Percentiles rank a stretch among this genome's conserved stretches.
Conservation (phyloP, 2,888 invertebrate genomes). For the Cotesia congregata region DNA sequence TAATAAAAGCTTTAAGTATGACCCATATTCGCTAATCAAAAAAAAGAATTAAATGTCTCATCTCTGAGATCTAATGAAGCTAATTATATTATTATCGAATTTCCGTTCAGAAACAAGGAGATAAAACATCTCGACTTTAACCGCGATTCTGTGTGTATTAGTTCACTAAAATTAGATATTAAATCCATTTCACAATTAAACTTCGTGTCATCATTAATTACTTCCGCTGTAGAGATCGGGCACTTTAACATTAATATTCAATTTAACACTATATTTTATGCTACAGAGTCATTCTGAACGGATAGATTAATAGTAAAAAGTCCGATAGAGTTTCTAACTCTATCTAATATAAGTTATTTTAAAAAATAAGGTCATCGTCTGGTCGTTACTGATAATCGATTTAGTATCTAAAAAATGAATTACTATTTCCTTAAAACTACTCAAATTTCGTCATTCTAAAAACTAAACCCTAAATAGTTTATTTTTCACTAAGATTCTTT, state of each 20-base stretch:
- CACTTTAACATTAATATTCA: neutral
- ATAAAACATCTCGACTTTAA: neutral
- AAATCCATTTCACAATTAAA: neutral
- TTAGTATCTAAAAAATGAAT: constrained; percentile 1
- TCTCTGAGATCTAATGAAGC: neutral
- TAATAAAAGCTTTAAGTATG: too few species aligned
- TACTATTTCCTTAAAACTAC: neutral
- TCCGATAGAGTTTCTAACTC: too few species aligned
- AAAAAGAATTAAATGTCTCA: neutral
- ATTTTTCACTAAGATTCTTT: too few species aligned
- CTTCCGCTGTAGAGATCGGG: constrained; percentile 9
- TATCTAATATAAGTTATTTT: constrained; percentile 7
- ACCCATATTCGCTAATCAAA: neutral
- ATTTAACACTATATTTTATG: constrained; percentile 4
- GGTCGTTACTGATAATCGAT: constrained; percentile 12
- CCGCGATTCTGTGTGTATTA: neutral
- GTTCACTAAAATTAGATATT: neutral
- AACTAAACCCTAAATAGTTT: neutral
- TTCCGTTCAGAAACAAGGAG: neutral
- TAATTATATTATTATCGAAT: neutral
- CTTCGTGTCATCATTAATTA: constrained; percentile 20
- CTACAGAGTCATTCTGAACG: constrained; percentile 20
- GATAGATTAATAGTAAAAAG: neutral
- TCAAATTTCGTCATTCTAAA: neutral
- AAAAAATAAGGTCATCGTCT: constrained; percentile 18